A percentile compares a stretch with the other conserved stretches of the same genome.
These are phyloP conservation scores for Cranoglanis bouderius DNA, from an alignment of 2,113 vertebrate species.

Conservation along the genomic window DNA sequence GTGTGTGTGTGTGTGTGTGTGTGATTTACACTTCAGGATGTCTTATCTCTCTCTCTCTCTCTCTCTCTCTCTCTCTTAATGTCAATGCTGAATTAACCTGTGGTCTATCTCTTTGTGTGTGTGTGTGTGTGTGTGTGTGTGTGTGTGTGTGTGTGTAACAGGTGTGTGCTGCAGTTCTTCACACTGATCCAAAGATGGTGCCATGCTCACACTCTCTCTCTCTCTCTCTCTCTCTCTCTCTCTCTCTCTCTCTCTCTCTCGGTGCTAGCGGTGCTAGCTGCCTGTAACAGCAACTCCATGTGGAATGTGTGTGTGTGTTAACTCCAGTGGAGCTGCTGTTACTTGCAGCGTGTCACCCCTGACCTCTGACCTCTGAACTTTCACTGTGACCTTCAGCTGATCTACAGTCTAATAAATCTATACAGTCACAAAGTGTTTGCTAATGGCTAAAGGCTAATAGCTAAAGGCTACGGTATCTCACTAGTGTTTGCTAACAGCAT, in stretches of 20 bases:
- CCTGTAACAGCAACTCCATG: constrained; percentile 85
- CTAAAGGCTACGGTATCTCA: neutral
- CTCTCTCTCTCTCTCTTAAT: neutral
- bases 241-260: neutral
- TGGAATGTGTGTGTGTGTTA: constrained; percentile 65
- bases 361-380: neutral
- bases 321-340: constrained; percentile 82
- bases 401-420: neutral
- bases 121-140: neutral
- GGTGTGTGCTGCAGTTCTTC: neutral
- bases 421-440: neutral
- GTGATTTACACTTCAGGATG: neutral
- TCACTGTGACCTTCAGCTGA: constrained; percentile 1
- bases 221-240: neutral
- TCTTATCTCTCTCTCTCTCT: neutral
- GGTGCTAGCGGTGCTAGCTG: constrained; percentile 72
- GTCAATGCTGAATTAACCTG: neutral
- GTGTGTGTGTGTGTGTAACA: constrained; percentile 7
- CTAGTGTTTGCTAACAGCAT: neutral
- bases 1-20: neutral
- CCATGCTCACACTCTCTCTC: neutral
- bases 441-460: neutral
- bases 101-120: neutral
- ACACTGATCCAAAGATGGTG: constrained; percentile 1
- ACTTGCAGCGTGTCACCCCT: constrained; percentile 67